A percentile compares a stretch with the other conserved stretches of the same genome.
phyloP scores from a whole-genome alignment of 92 coral and sea anemone genomes.

The Palythoa heliodiscus region DNA sequence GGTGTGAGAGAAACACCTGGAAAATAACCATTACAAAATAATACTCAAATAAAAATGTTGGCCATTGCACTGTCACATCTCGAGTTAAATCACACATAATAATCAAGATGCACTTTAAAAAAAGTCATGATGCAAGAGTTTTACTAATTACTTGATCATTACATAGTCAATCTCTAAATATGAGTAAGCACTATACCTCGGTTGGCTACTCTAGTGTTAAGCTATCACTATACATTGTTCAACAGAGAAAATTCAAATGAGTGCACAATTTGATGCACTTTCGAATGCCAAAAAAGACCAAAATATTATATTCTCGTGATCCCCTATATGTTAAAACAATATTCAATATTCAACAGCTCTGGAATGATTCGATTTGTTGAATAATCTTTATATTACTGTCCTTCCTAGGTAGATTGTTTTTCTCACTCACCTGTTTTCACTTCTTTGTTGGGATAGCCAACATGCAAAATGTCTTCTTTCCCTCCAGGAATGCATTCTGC shows the following conservation, averaged over 20 bases:
- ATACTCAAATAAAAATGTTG: not conserved
- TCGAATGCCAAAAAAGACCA: not conserved
- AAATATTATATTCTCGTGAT: not conserved
- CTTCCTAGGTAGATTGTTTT: too few relatives aligned
- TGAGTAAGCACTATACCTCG: not conserved
- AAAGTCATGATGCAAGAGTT: too few relatives aligned
- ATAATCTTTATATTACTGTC: not conserved
- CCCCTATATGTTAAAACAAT: not conserved
- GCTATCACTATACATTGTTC: not conserved
- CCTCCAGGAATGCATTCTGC: not conserved
- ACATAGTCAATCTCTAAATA: not conserved
- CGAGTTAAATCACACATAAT: not conserved
- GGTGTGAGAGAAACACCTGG: not conserved
- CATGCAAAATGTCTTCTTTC: conserved; percentile 1
- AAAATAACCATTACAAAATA: not conserved
- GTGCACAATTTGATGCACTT: conserved; percentile 3
- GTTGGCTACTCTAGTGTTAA: not conserved
- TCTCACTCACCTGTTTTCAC: not conserved
- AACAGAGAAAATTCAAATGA: not conserved
- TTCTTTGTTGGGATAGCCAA: not conserved
- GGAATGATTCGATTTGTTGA: not conserved
- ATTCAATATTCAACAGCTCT: not conserved
- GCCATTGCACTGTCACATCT: not conserved
- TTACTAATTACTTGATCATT: not conserved
- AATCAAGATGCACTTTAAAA: not conserved